Evolutionary conservation across 2,888 invertebrate genomes (phyloP).

Genomic region (Perdita meconis): DNA sequence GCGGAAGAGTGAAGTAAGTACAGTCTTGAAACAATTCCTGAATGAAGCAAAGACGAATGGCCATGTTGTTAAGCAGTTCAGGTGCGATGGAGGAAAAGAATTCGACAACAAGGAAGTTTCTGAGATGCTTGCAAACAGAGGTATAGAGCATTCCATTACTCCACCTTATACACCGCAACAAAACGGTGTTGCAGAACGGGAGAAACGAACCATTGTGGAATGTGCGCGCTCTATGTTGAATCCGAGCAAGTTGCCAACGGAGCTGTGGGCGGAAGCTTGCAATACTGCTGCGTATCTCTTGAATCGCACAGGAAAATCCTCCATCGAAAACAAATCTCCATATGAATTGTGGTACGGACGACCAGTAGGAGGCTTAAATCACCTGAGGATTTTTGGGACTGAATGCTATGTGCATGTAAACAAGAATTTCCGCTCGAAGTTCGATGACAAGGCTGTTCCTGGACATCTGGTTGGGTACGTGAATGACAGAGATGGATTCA

Average conservation of each 20-base stretch:
- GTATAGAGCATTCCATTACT: neutral
- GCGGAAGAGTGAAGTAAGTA: conserved; percentile 56
- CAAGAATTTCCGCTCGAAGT: neutral
- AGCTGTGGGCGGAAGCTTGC: neutral
- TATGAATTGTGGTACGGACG: conserved; percentile 3
- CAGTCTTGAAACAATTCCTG: conserved; percentile 50
- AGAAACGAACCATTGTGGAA: neutral
- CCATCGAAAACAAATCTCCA: neutral
- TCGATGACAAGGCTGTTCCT: neutral
- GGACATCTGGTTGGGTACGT: neutral
- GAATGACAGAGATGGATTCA: neutral
- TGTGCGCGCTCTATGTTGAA: neutral
- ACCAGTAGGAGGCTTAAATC: too few species aligned
- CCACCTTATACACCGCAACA: conserved; percentile 2
- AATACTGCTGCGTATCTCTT: neutral
- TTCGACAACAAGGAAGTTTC: neutral
- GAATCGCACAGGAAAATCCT: neutral
- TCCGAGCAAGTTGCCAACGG: neutral
- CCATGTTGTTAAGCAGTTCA: neutral
- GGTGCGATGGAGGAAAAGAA: neutral
- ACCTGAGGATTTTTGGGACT: neutral
- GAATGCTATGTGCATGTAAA: neutral
- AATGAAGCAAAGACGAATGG: conserved; percentile 42
- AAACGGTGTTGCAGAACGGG: conserved; percentile 11
- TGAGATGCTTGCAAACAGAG: neutral